phyloP scores from a whole-genome alignment of 2,888 invertebrate genomes.

The Drosophila borborema region DNA sequence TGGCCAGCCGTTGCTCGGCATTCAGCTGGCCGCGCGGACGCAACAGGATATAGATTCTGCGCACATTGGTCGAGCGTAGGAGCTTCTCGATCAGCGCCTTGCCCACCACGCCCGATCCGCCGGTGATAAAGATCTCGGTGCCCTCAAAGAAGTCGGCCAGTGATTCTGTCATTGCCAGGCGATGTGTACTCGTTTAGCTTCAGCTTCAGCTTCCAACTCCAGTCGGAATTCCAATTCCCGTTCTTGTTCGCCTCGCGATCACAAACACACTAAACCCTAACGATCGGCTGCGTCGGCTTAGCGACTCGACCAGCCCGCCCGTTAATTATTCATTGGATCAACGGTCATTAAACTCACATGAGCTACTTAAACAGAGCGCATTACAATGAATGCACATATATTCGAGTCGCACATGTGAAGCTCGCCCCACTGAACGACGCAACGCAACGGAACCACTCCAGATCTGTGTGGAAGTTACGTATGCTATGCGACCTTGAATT shows the following conservation, averaged over 20 bases:
- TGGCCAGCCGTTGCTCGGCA: constrained; percentile 88
- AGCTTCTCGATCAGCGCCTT: constrained; percentile 95
- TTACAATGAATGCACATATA: constrained; percentile 20
- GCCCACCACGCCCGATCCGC: constrained; percentile 94
- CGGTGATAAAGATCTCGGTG: constrained; percentile 91
- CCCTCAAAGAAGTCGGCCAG: constrained; percentile 87
- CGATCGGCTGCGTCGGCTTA: not conserved
- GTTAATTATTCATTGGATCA: constrained; percentile 42
- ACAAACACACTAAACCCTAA: constrained; percentile 22
- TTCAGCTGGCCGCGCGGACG: constrained; percentile 89
- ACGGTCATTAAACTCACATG: constrained; percentile 34
- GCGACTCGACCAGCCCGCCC: constrained; percentile 3
- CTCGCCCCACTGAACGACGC: too few relatives aligned
- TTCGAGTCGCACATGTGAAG: constrained; percentile 7
- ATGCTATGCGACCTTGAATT: not conserved
- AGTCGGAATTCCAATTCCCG: not conserved
- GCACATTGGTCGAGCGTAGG: constrained; percentile 91
- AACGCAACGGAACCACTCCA: not conserved
- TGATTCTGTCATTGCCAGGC: constrained; percentile 17
- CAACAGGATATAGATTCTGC: constrained; percentile 91
- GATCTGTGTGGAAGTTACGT: not conserved
- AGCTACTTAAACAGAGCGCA: constrained; percentile 28
- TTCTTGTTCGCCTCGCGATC: constrained; percentile 19
- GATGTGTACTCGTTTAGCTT: not conserved
- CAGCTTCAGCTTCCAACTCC: not conserved